Conservation (phyloP, 2,888 invertebrate genomes). For the Leucozona laternaria region DNA sequence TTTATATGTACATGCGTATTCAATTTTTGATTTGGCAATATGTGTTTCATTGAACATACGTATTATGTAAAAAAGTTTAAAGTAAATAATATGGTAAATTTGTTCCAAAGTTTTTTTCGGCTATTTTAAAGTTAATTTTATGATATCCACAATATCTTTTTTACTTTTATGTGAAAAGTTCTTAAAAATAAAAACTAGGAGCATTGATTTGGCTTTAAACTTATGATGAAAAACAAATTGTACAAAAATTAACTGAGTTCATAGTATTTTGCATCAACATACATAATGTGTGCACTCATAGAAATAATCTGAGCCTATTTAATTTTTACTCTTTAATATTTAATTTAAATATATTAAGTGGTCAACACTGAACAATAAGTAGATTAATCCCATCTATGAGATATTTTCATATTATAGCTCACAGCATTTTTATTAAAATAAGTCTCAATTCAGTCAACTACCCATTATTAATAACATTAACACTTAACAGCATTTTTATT, state of each 20-base stretch:
- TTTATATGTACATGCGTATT: too few species aligned
- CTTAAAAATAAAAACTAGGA: background rate
- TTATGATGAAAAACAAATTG: background rate
- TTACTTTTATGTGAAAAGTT: background rate
- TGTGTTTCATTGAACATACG: background rate
- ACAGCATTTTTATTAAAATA: background rate
- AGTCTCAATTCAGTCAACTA: background rate
- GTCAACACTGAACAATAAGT: background rate
- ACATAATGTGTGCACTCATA: background rate
- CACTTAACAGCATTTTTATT: background rate
- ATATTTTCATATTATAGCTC: background rate
- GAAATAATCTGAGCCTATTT: background rate
- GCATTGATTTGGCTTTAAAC: background rate
- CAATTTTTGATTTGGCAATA: slow-evolving; percentile 1
- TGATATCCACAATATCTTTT: background rate
- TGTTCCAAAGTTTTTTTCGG: background rate
- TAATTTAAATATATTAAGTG: background rate
- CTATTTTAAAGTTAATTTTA: background rate
- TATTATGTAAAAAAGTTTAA: background rate
- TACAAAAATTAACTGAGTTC: background rate
- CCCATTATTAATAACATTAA: background rate
- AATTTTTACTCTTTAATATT: background rate
- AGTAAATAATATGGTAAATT: background rate
- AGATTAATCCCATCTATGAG: background rate
- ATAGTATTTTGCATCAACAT: background rate